Base-by-base conservation (phyloP, 2,888 invertebrate species). In the Sphaerophoria rueppellii region DNA sequence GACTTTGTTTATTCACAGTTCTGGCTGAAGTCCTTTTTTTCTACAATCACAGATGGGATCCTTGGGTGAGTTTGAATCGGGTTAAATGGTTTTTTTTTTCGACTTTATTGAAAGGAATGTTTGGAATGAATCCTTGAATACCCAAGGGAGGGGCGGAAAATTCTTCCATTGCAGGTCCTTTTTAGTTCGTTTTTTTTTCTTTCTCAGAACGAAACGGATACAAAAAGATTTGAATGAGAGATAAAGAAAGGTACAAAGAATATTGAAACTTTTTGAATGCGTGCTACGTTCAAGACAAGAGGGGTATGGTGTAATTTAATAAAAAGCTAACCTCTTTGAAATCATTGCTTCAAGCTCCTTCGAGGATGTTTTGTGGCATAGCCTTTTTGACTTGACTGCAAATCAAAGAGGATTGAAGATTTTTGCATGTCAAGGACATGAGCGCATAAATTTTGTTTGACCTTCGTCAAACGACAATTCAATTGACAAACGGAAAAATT, bases 401-500 rank as follows among this genome's bases (percentile, higher is more conserved):
- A 78, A 60, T 24, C 6, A 43, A 43, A 43, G 9, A 60, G 4
- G 40, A 43, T 12, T 11, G 67, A 24, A 40, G 24, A 24, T 24
- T 24, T 24, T 40, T 69, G 72, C 71, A 61, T 46, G 80, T 72
- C 80, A 80, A 80, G 75, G 80, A 67, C 73, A 60, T 55, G 52
- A 48, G 14, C 12, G 32, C 55, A 65, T 48, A 54, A 75, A 72
- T 71, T 71, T 46, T 34, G 16, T 72, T 67, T 75, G 83, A 83
- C 80, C 80, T 83, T 80, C 55, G 80, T 40, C 57, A 61, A 24
- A 35, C 73, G 63, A 50, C 72, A 75, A 83, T 80, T 76, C 71
- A 83, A 83, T 74, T 78, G 40, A 72, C 12, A 48, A 55, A 70
- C 12, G 40, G 24, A 32, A 37, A 32, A 54, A 35, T 74, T 75